These are phyloP conservation scores for Tarsius wallacei DNA, from an alignment of 2,797 vertebrate genomes.

Conservation along the genomic window DNA sequence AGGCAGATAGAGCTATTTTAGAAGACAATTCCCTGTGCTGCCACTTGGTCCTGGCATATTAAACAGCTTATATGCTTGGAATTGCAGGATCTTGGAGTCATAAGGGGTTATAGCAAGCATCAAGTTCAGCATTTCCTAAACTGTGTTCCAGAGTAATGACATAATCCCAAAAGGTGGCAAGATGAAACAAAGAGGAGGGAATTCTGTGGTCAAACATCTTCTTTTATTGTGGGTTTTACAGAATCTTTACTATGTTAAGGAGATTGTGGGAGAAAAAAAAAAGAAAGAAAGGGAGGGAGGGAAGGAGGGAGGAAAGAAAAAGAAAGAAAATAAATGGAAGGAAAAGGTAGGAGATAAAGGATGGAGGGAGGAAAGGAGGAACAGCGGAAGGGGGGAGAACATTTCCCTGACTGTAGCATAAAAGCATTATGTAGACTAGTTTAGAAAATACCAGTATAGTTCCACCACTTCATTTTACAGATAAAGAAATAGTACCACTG, in stretches of 20 bases:
- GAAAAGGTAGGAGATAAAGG: too few species aligned
- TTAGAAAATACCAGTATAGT: background rate
- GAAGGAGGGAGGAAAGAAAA: too few species aligned
- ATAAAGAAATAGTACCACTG: background rate
- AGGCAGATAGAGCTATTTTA: conserved; percentile 30
- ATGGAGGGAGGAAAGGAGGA: too few species aligned
- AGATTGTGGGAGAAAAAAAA: background rate
- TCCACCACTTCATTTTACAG: background rate
- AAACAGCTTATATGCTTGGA: background rate
- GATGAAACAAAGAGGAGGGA: background rate
- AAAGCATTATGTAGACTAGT: background rate
- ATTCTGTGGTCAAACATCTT: background rate
- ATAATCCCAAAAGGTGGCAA: background rate
- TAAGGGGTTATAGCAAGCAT: background rate
- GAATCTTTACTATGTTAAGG: background rate
- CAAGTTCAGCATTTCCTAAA: background rate
- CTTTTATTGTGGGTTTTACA: background rate
- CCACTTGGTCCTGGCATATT: background rate
- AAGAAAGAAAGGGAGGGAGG: too few species aligned
- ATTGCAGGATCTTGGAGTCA: background rate
- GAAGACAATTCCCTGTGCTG: background rate
- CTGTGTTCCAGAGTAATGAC: background rate
- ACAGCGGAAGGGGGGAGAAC: too few species aligned
- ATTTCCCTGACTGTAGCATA: background rate
- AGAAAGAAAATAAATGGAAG: too few species aligned